These are phyloP conservation scores for Equus przewalskii DNA, from an alignment of 2,113 vertebrate species.

Conservation along the genomic window DNA sequence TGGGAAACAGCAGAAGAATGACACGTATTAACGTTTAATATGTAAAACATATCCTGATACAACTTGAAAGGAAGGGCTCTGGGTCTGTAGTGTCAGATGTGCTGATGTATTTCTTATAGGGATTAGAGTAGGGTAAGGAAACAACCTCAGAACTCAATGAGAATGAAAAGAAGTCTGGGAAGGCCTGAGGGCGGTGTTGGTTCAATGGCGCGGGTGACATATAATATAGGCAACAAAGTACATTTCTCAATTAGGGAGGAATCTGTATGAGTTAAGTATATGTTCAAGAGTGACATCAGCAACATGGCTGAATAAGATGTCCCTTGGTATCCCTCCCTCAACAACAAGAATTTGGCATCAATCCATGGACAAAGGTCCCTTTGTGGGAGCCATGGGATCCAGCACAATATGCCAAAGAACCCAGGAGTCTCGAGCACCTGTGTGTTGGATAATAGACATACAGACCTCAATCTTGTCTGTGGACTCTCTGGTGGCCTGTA, in stretches of 20 bases:
- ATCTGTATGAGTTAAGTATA: neutral
- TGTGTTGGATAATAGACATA: neutral
- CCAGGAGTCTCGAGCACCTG: neutral
- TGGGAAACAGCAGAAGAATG: conserved; percentile 32
- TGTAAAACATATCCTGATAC: neutral
- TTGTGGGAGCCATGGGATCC: neutral
- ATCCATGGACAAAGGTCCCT: neutral
- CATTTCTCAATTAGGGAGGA: neutral
- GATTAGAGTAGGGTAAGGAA: neutral
- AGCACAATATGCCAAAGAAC: neutral
- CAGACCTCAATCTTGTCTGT: neutral
- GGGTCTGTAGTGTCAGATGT: neutral
- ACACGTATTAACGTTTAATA: neutral
- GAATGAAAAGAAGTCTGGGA: neutral
- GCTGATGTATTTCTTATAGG: neutral
- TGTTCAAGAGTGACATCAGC: neutral
- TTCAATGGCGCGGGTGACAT: neutral
- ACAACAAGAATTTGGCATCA: neutral
- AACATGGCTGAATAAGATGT: neutral
- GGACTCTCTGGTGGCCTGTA: neutral
- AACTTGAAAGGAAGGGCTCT: conserved; percentile 19
- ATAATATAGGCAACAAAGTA: neutral
- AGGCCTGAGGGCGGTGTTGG: neutral
- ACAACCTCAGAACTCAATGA: neutral
- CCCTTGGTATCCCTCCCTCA: neutral